A percentile compares a stretch with the other conserved stretches of the same genome.
phyloP scores from a whole-genome alignment of 2,888 invertebrate genomes.

The Tetropium fuscum region DNA sequence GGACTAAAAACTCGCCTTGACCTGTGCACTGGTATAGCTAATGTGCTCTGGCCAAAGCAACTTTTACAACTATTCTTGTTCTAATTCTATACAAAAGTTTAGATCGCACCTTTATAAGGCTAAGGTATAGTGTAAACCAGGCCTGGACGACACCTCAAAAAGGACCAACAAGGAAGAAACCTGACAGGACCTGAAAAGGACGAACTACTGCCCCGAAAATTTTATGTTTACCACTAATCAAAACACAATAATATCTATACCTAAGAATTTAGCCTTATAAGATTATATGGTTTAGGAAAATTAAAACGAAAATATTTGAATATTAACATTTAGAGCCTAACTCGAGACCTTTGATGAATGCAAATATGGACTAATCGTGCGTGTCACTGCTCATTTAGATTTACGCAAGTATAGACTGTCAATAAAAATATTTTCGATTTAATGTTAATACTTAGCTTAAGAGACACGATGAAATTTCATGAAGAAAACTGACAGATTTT shows the following conservation, averaged over 20 bases:
- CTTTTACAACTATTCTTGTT: slow-evolving; percentile 30
- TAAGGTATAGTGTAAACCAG: slow-evolving; percentile 63
- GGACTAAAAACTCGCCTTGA: slow-evolving; percentile 17
- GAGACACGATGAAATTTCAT: slow-evolving; percentile 65
- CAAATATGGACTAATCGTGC: too few species aligned
- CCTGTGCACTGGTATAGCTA: slow-evolving; percentile 3
- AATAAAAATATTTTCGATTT: slow-evolving; percentile 32
- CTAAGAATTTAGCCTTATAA: slow-evolving; percentile 35
- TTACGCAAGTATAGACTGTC: too few species aligned
- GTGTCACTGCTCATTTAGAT: too few species aligned
- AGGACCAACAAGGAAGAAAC: slow-evolving; percentile 62
- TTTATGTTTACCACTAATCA: slow-evolving; percentile 45
- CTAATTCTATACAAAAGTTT: slow-evolving; percentile 59
- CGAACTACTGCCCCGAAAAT: slow-evolving; percentile 63
- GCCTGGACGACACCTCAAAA: slow-evolving; percentile 63
- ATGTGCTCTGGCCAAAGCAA: slow-evolving; percentile 15
- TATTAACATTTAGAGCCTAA: background rate
- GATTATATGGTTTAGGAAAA: slow-evolving; percentile 29
- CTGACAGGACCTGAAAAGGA: slow-evolving; percentile 64
- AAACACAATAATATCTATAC: slow-evolving; percentile 24
- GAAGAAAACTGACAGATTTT: slow-evolving; percentile 52
- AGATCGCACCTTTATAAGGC: slow-evolving; percentile 63
- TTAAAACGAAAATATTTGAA: slow-evolving; percentile 30
- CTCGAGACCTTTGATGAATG: too few species aligned
- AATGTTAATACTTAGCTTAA: slow-evolving; percentile 46